A percentile compares a stretch with the other conserved stretches of the same genome.
Evolutionary conservation across 2,888 invertebrate species (phyloP).

Genomic region (Drosophila parthenogenetica): DNA sequence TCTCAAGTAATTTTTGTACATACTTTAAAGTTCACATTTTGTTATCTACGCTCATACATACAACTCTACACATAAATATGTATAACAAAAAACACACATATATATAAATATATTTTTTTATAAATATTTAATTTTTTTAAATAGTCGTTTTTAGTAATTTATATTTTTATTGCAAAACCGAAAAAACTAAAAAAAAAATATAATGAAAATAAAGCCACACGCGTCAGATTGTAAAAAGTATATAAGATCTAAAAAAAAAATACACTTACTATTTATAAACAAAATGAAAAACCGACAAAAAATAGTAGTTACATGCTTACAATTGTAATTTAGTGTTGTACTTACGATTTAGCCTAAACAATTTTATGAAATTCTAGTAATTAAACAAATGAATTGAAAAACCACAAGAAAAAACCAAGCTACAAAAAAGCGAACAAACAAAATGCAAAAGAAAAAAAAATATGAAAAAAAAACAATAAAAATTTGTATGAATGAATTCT

Average conservation of each 20-base stretch:
- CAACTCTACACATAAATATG: slow-evolving; percentile 36
- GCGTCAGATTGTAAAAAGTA: slow-evolving; percentile 73
- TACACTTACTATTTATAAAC: background rate
- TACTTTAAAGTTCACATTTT: slow-evolving; percentile 57
- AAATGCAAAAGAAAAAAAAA: slow-evolving; percentile 71
- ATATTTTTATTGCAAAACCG: slow-evolving; percentile 75
- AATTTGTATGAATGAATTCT: slow-evolving; percentile 84
- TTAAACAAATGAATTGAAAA: slow-evolving; percentile 78
- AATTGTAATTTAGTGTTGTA: slow-evolving; percentile 83
- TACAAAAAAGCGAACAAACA: slow-evolving; percentile 65
- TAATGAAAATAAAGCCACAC: slow-evolving; percentile 45
- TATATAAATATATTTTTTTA: slow-evolving; percentile 57
- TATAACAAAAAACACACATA: slow-evolving; percentile 18
- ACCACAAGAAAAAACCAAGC: slow-evolving; percentile 59
- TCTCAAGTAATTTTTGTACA: slow-evolving; percentile 49
- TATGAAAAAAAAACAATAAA: slow-evolving; percentile 78
- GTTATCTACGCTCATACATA: slow-evolving; percentile 60
- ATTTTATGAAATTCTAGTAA: slow-evolving; percentile 82
- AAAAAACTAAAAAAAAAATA: slow-evolving; percentile 48
- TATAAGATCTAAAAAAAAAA: slow-evolving; percentile 62
- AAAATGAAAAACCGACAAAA: slow-evolving; percentile 28
- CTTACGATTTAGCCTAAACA: slow-evolving; percentile 81
- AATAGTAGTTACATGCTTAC: slow-evolving; percentile 78
- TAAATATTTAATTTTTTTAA: slow-evolving; percentile 75
- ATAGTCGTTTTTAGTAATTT: slow-evolving; percentile 82